Percentiles rank a stretch among this genome's conserved stretches.
Conservation (phyloP, 2,113 vertebrate species). For the Australoheros scitulus region DNA sequence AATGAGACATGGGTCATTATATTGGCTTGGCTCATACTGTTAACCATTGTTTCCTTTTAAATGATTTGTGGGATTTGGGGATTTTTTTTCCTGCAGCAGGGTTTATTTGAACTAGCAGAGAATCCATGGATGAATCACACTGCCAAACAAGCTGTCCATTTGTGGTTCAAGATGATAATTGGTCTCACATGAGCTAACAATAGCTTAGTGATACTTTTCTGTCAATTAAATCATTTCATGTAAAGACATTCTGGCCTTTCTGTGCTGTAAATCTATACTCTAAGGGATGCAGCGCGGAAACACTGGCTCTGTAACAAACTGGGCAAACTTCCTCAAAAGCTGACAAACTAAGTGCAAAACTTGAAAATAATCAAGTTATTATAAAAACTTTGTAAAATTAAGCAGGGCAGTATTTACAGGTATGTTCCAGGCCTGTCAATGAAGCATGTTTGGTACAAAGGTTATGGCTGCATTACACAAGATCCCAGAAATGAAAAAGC, state of each 20-base stretch:
- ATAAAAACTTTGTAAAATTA: background rate
- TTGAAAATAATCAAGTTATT: background rate
- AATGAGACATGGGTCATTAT: slow-evolving; percentile 37
- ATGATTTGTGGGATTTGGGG: slow-evolving; percentile 58
- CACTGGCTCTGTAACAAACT: background rate
- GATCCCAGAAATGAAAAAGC: slow-evolving; percentile 52
- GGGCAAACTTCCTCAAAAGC: background rate
- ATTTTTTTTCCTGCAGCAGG: slow-evolving; percentile 8
- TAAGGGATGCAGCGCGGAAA: background rate
- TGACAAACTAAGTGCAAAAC: background rate
- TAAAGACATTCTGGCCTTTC: slow-evolving; percentile 8
- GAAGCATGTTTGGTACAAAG: slow-evolving; percentile 34
- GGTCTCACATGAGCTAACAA: slow-evolving; percentile 36
- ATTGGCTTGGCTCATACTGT: slow-evolving; percentile 21
- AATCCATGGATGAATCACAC: slow-evolving; percentile 9
- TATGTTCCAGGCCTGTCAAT: slow-evolving; percentile 22
- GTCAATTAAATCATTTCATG: slow-evolving; percentile 33
- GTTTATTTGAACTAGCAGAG: slow-evolving; percentile 40
- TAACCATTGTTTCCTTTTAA: slow-evolving; percentile 47
- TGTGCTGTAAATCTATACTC: slow-evolving; percentile 23
- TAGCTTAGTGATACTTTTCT: slow-evolving; percentile 38
- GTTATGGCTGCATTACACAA: slow-evolving; percentile 32
- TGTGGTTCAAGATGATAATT: slow-evolving; percentile 53
- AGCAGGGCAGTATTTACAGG: background rate
- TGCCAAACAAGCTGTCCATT: slow-evolving; percentile 41